These are phyloP conservation scores for Callosobruchus maculatus DNA, from an alignment of 2,888 invertebrate genomes.

Conservation along the genomic window DNA sequence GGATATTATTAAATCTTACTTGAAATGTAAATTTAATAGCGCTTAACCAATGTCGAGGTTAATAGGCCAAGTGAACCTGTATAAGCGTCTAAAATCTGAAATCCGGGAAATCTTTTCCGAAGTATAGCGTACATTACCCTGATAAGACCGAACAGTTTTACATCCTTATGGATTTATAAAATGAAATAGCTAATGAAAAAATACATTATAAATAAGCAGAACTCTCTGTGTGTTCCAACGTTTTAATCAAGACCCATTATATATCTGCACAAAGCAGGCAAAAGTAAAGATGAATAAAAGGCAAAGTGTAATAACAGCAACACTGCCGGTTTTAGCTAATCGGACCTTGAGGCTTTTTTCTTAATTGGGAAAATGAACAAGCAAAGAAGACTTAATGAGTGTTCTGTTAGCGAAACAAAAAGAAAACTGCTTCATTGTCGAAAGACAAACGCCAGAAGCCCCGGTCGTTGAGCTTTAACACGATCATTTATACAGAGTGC, in stretches of 20 bases:
- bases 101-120: no score
- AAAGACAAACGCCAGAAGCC: neutral
- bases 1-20: no score
- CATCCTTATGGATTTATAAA: no score
- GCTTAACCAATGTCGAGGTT: no score
- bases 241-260: no score
- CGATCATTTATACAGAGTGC: neutral
- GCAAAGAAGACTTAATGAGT: neutral
- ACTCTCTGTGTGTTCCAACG: neutral
- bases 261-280: slow-evolving; percentile 2
- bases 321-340: neutral
- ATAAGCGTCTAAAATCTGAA: no score
- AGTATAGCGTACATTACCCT: no score
- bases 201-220: no score
- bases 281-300: slow-evolving; percentile 6
- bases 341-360: slow-evolving; percentile 5
- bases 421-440: neutral
- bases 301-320: slow-evolving; percentile 4
- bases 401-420: neutral
- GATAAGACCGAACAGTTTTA: no score
- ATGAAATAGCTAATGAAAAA: no score
- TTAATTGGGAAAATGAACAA: slow-evolving; percentile 13
- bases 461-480: neutral
- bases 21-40: no score
- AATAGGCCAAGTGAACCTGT: no score